phyloP scores from a whole-genome alignment of 2,888 invertebrate species.

The Lasioglossum vierecki region DNA sequence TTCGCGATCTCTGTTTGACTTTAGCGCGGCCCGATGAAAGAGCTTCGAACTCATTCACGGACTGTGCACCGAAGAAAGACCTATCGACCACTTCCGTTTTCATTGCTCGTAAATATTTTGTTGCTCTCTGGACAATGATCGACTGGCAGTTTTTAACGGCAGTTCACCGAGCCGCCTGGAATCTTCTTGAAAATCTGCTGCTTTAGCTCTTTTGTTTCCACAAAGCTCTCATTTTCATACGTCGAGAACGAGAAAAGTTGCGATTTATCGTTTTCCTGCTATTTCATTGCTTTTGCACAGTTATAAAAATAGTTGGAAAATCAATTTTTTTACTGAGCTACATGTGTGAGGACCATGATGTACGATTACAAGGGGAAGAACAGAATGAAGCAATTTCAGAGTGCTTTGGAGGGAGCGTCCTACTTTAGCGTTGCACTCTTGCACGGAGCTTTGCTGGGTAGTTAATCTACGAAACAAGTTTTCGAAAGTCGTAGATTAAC shows the following conservation, averaged over 20 bases:
- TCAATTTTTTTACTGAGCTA: neutral
- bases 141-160: neutral
- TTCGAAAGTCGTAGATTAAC: constrained; percentile 49
- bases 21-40: neutral
- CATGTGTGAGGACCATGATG: neutral
- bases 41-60: neutral
- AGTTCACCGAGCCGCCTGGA: neutral
- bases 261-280: no score
- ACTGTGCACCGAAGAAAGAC: neutral
- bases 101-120: constrained; percentile 16
- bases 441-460: constrained; percentile 21
- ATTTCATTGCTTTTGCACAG: neutral
- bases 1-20: constrained; percentile 16
- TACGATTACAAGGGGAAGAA: constrained; percentile 9
- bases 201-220: neutral
- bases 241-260: no score
- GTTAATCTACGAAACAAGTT: constrained; percentile 44
- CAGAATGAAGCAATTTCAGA: constrained; percentile 42
- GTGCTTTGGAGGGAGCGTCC: constrained; percentile 15
- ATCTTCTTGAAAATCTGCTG: neutral
- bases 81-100: constrained; percentile 3
- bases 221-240: neutral
- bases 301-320: neutral
- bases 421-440: constrained; percentile 31
- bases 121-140: neutral